Conservation (phyloP, 2,797 vertebrate species). For the Sphaeramia orbicularis region DNA sequence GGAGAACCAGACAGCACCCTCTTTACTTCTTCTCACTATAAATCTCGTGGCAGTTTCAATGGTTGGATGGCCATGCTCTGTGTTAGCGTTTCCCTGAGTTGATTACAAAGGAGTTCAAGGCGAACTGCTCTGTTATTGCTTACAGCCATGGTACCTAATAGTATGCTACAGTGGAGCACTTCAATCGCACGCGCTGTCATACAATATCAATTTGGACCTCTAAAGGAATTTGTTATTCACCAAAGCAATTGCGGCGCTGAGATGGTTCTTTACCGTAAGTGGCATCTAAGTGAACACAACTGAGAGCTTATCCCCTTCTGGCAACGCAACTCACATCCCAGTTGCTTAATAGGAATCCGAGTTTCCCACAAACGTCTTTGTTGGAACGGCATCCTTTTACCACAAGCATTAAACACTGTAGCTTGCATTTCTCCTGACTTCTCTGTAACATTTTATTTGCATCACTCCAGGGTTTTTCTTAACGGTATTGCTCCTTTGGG, state of each 20-base stretch:
- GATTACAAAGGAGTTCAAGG: conserved; percentile 80
- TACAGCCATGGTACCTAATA: conserved; percentile 67
- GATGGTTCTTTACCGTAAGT: conserved; percentile 54
- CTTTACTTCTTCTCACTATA: conserved; percentile 80
- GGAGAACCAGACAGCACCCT: conserved; percentile 72
- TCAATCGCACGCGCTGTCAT: conserved; percentile 68
- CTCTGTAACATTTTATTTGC: conserved; percentile 72
- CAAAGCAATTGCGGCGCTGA: conserved; percentile 49
- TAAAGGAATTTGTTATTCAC: conserved; percentile 68
- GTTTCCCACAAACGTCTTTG: conserved; percentile 71
- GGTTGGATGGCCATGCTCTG: conserved; percentile 61
- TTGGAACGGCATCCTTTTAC: conserved; percentile 66
- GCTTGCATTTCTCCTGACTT: conserved; percentile 70
- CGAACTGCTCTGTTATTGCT: conserved; percentile 73
- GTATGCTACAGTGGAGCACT: conserved; percentile 63
- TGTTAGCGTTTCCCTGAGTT: conserved; percentile 74
- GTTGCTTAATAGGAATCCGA: conserved; percentile 73
- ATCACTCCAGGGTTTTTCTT: conserved; percentile 48
- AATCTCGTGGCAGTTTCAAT: conserved; percentile 78
- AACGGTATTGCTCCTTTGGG: conserved; percentile 54
- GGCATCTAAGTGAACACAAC: conserved; percentile 55
- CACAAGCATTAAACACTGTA: conserved; percentile 70
- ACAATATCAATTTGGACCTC: conserved; percentile 73
- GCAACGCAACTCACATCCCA: conserved; percentile 55
- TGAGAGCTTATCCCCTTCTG: conserved; percentile 45